Conservation (phyloP, 2,113 vertebrate species). For the Laticauda colubrina region DNA sequence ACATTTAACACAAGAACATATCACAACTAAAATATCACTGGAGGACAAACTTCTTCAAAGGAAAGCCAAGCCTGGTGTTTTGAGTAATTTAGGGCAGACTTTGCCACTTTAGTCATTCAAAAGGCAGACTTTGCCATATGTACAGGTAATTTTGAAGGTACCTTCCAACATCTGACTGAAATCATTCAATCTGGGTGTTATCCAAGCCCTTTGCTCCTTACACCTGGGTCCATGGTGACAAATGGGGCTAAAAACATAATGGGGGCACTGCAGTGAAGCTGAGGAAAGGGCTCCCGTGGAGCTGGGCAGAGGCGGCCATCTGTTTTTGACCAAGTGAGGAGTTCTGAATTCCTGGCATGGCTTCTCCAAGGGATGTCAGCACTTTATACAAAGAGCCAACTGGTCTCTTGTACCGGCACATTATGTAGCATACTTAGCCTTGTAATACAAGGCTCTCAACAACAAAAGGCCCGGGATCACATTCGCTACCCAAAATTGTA, state of each 20-base stretch:
- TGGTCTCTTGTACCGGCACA: constrained; percentile 29
- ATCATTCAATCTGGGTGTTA: constrained; percentile 12
- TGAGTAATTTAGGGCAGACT: constrained; percentile 28
- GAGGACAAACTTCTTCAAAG: constrained; percentile 22
- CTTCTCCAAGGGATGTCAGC: background rate
- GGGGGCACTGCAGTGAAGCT: background rate
- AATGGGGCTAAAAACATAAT: background rate
- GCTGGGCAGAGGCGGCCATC: constrained; percentile 11
- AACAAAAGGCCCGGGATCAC: background rate
- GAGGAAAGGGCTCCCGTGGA: background rate
- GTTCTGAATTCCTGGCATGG: constrained; percentile 1
- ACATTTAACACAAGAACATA: constrained; percentile 15
- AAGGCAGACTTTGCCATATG: constrained; percentile 21
- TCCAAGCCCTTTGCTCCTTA: constrained; percentile 20
- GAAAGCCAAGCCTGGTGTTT: background rate
- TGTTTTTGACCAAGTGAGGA: constrained; percentile 27
- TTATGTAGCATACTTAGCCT: constrained; percentile 3
- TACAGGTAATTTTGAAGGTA: background rate
- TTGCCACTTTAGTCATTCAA: constrained; percentile 18
- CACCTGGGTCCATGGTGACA: constrained; percentile 20
- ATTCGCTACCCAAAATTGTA: background rate
- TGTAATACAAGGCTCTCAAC: background rate
- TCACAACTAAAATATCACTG: background rate
- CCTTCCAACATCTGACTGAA: background rate
- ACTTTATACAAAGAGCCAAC: background rate